phyloP scores from a whole-genome alignment of 1,140 invertebrate species.

The Lepidurus packardi region DNA sequence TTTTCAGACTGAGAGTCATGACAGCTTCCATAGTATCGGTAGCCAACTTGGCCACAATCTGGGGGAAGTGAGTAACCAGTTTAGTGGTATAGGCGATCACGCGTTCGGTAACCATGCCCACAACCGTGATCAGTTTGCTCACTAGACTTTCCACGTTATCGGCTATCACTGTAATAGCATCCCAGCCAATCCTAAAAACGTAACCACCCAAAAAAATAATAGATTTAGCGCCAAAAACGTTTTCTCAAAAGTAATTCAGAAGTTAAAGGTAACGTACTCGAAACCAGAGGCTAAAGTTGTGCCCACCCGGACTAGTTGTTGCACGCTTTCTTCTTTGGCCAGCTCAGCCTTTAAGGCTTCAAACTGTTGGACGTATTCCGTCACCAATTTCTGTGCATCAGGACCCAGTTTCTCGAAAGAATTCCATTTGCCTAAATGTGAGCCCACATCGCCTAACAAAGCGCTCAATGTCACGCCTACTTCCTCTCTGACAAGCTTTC shows the following conservation, averaged over 20 bases:
- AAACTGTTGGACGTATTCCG: conserved; percentile 30
- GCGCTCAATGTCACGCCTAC: not conserved
- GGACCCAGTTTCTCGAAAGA: conserved; percentile 31
- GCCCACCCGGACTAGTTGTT: not conserved
- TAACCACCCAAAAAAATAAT: not conserved
- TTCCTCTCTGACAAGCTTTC: not conserved
- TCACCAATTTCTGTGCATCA: conserved; percentile 23
- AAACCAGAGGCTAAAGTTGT: not conserved
- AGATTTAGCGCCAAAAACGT: not conserved
- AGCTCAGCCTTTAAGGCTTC: conserved; percentile 26
- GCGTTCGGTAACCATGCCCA: conserved; percentile 61
- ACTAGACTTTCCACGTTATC: conserved; percentile 30
- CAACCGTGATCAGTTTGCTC: conserved; percentile 42
- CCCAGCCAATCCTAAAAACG: not conserved
- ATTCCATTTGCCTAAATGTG: conserved; percentile 29
- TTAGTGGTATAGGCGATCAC: conserved; percentile 52
- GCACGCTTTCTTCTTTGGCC: conserved; percentile 32
- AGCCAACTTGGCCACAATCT: not conserved
- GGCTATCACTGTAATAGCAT: not conserved
- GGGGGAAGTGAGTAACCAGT: conserved; percentile 39
- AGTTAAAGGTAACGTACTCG: not conserved
- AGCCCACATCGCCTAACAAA: conserved; percentile 6
- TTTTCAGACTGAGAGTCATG: not conserved
- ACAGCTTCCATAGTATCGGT: conserved; percentile 43
- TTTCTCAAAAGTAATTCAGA: not conserved